Base-by-base conservation (phyloP, 2,888 invertebrate species). In the Spodoptera exigua region DNA sequence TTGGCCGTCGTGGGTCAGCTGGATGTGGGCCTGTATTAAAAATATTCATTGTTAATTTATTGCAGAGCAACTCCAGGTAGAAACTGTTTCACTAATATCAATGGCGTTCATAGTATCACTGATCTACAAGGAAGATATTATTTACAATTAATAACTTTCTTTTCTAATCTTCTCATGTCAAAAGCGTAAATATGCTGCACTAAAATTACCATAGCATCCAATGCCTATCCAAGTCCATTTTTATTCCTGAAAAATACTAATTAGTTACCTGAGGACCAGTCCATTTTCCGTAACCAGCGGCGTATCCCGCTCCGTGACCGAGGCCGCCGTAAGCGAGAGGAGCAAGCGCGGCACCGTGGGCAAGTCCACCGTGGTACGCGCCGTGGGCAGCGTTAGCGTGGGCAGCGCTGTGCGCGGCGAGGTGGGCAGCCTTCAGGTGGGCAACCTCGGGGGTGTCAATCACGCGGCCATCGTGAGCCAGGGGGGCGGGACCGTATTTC, bases 391-490 rank as follows among this genome's bases (percentile, higher is more conserved):
- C 90, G 58, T 64, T 81, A 27, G 83, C 88, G 81, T 90, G 87
- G 0, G 91, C 93, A 39, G 87, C 87, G 39, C 89, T 86, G 85
- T 92, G 94, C 32, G 95, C 94, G 53, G 93, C 90, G 74, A 92
- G 83, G 84, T 95, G 95, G 37, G 95, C 95, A 34, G 94, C 92
- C 86, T 95, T 95, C 61, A 95, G 94, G 78, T 95, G 95, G 16
- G 95, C 95, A 0, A 95, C 94, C 88, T 95, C 95, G 64, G 95
- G 93, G 21, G 95, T 95, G 88, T 94, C 95, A 2, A 94, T 74
- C 57, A 94, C 94, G 70, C 93, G 93, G 37, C 94, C 94, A 80
- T 94, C 94, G 65, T 94, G 94, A 21, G 94, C 94, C 32, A 94
- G 89, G 13, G 94, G 94, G 67, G 94, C 94, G 81, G 94, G 94